Evolutionary conservation across 1,140 invertebrate species (phyloP).

Genomic region (Uloborus diversus): DNA sequence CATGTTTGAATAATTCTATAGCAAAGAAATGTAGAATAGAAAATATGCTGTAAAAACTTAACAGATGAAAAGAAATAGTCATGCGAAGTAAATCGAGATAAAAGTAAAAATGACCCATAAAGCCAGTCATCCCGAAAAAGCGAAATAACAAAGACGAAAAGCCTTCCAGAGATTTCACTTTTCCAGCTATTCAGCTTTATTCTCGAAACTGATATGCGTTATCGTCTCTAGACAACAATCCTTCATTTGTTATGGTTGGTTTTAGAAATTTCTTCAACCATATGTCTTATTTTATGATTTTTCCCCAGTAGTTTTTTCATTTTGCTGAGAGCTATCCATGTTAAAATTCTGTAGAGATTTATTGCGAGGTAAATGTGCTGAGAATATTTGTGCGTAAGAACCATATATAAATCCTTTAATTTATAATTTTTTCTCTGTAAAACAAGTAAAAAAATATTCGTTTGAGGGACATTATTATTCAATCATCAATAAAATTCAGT

Average conservation of each 20-base stretch:
- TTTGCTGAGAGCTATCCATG: no score
- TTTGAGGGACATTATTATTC: no score
- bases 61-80: constrained; percentile 22
- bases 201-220: constrained; percentile 4
- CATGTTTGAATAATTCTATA: no score
- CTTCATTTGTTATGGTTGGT: constrained; percentile 21
- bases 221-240: constrained; percentile 21
- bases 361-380: no score
- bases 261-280: constrained; percentile 1
- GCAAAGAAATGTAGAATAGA: no score
- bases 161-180: constrained; percentile 2
- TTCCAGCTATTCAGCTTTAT: not conserved
- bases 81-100: constrained; percentile 19
- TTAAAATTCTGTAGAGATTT: no score
- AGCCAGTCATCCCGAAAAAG: constrained; percentile 4
- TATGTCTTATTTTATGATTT: not conserved
- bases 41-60: constrained; percentile 3
- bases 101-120: constrained; percentile 32
- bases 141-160: not conserved
- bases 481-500: no score
- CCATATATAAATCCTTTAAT: no score
- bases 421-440: no score
- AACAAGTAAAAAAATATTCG: no score
- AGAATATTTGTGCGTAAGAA: no score
- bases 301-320: no score